Percentiles rank a stretch among this genome's conserved stretches.
phyloP scores from a whole-genome alignment of 2,113 vertebrate genomes.

The Penelope pileata region DNA sequence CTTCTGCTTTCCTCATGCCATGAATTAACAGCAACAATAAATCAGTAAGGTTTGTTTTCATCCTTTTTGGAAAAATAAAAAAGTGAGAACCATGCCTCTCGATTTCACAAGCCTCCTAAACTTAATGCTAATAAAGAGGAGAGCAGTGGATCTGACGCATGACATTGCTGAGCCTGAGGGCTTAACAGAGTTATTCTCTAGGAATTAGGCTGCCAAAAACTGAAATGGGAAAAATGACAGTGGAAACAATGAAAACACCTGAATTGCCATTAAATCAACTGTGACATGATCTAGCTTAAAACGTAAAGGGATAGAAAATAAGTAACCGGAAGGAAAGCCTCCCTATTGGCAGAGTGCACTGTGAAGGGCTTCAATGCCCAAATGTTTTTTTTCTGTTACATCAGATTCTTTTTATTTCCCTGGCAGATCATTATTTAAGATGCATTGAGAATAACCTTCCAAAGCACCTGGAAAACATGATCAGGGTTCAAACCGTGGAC shows the following conservation, averaged over 20 bases:
- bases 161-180: background rate
- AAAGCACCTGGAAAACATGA: background rate
- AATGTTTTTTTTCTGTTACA: background rate
- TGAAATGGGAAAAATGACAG: background rate
- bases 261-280: background rate
- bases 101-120: background rate
- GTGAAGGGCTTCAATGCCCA: background rate
- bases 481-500: background rate
- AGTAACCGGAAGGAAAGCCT: background rate
- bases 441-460: background rate
- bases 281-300: background rate
- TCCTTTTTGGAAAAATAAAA: background rate
- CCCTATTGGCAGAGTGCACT: background rate
- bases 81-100: background rate
- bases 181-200: background rate
- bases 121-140: background rate
- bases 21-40: slow-evolving; percentile 21
- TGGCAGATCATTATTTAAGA: background rate
- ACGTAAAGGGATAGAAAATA: background rate
- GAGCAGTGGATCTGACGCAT: background rate
- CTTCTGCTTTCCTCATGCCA: background rate
- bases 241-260: background rate
- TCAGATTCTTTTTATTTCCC: accelerated
- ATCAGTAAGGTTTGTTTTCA: background rate
- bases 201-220: background rate